A percentile compares a stretch with the other conserved stretches of the same genome.
Conservation (phyloP, 2,797 vertebrate species). For the Microctenopoma steveboyesi region DNA sequence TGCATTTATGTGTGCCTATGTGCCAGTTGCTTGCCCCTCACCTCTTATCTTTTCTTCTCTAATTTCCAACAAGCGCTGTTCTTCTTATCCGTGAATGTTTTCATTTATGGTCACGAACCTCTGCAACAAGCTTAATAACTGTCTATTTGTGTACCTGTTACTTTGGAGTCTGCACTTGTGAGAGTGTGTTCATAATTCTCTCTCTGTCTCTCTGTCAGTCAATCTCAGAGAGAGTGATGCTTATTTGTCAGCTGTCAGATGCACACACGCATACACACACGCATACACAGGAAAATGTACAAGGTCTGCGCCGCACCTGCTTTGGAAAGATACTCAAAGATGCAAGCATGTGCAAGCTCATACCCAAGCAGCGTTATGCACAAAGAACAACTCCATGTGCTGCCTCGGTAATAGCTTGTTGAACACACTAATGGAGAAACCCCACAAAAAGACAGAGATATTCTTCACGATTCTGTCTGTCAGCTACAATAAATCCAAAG, state of each 20-base stretch:
- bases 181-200: constrained; percentile 14
- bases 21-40: not conserved
- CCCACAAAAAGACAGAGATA: constrained; percentile 38
- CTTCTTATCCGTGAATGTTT: constrained; percentile 36
- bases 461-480: constrained; percentile 61
- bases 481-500: constrained; percentile 63
- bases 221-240: constrained; percentile 45
- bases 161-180: constrained; percentile 2
- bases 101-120: constrained; percentile 18
- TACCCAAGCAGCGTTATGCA: constrained; percentile 14
- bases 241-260: constrained; percentile 65
- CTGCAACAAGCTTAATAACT: constrained; percentile 20
- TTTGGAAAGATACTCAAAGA: constrained; percentile 8
- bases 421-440: constrained; percentile 50
- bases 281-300: constrained; percentile 14
- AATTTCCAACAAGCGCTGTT: not conserved
- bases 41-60: not conserved
- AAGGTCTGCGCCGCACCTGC: constrained; percentile 10
- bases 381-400: not conserved
- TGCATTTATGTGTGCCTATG: not conserved
- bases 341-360: not conserved
- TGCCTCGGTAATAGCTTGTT: constrained; percentile 37
- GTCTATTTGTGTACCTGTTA: constrained; percentile 30
- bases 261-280: constrained; percentile 26
- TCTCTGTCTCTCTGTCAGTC: constrained; percentile 54